Percentiles rank a stretch among this genome's conserved stretches.
Evolutionary conservation across 2,797 vertebrate genomes (phyloP).

Genomic region (Anabas testudineus): DNA sequence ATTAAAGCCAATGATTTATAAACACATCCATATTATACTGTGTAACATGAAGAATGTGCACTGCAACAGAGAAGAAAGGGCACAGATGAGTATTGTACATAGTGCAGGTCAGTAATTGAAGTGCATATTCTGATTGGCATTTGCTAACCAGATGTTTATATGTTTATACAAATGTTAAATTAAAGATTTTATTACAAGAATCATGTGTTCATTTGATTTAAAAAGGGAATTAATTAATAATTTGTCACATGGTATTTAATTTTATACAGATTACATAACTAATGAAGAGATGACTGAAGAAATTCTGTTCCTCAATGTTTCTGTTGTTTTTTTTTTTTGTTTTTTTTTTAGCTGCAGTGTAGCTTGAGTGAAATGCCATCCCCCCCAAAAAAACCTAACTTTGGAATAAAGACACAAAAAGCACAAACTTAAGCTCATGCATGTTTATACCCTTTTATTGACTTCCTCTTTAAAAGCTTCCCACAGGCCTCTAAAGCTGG

Average conservation of each 20-base stretch:
- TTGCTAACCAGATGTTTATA: slow-evolving; percentile 12
- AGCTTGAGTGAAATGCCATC: slow-evolving; percentile 20
- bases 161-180: slow-evolving; percentile 10
- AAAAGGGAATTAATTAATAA: background rate
- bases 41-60: no score
- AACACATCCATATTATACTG: background rate
- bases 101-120: slow-evolving; percentile 5
- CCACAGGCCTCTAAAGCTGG: slow-evolving; percentile 75
- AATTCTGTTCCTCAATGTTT: no score
- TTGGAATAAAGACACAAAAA: slow-evolving; percentile 64
- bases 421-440: slow-evolving; percentile 75
- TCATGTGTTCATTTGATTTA: slow-evolving; percentile 7
- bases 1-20: background rate
- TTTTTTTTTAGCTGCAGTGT: background rate
- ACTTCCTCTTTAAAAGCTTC: slow-evolving; percentile 83
- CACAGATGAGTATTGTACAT: background rate
- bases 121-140: background rate
- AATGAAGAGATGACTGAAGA: background rate
- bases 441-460: slow-evolving; percentile 82
- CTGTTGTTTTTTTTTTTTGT: no score
- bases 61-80: slow-evolving; percentile 6
- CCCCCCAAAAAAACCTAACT: slow-evolving; percentile 54
- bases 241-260: background rate
- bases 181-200: background rate
- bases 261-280: background rate